Evolutionary conservation across 2,113 vertebrate species (phyloP).

Genomic region (Oncorhynchus gorbuscha): DNA sequence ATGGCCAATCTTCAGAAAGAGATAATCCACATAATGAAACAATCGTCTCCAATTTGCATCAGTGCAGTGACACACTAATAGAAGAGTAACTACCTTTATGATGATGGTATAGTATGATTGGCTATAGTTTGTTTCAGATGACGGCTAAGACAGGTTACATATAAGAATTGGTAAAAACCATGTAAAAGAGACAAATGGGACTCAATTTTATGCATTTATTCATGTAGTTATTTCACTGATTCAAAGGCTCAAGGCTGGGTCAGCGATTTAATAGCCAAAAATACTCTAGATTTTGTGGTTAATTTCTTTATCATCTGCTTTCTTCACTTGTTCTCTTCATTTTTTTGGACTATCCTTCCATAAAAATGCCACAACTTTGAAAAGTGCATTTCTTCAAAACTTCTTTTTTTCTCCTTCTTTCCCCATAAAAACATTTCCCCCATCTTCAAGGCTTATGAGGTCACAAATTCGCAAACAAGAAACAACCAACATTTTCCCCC

Average conservation of each 20-base stretch:
- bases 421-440: constrained; percentile 67
- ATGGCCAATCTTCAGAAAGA: too few species aligned
- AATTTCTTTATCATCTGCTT: constrained; percentile 50
- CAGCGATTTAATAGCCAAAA: constrained; percentile 77
- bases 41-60: background rate
- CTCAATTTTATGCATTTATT: constrained; percentile 81
- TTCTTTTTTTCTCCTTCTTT: constrained; percentile 42
- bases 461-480: constrained; percentile 80
- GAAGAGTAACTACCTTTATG: too few species aligned
- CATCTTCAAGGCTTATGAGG: constrained; percentile 73
- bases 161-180: constrained; percentile 51
- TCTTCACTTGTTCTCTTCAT: constrained; percentile 68
- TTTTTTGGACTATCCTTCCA: constrained; percentile 71
- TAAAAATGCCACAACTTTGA: constrained; percentile 81
- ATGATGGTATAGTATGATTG: background rate
- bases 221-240: constrained; percentile 81
- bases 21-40: background rate
- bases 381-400: constrained; percentile 77
- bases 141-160: constrained; percentile 9
- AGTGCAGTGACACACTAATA: background rate
- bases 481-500: constrained; percentile 73
- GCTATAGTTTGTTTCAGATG: constrained; percentile 1
- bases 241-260: constrained; percentile 76
- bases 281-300: constrained; percentile 74
- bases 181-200: constrained; percentile 68